Base-by-base conservation (phyloP, 2,888 invertebrate species). In the Ormia ochracea region DNA sequence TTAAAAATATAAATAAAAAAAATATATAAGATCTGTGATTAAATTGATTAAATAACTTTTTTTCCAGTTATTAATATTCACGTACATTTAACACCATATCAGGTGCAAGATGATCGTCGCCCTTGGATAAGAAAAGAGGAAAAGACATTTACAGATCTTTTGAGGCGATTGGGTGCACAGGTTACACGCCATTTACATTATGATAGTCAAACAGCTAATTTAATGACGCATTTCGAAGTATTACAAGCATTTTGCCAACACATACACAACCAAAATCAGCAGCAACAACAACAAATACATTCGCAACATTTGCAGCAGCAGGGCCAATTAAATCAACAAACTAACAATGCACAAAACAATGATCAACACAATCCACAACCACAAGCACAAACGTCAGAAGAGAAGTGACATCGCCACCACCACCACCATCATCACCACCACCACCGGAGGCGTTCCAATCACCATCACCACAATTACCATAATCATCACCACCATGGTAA, bases 71-170 rank as follows among this genome's bases (percentile, higher is more conserved):
- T 96, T 84, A 91, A 92, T 82, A 91, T 96, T 66, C 93, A 92
- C 86, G 92, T 96, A 41, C 96, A 97, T 90, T 95, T 97, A 72
- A 95, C 96, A 45, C 96, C 96, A n/a, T 97, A 97, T 90, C 97
- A 97, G 90, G 93, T 96, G 68, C 91, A 92, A 82, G 96, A 96
- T 87, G 92, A 93, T 78, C 91, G 93, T 28, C 91, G 96, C 69
- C 94, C 95, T 7, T 96, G 96, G 96, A 95, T 97, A 86, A 93
- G 94, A 12, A 92, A 93, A 82, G 96, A 97, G 89, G 96, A 97
- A 88, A 93, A 92, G 84, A 90, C 91, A 0, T 97, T 97, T 90
- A 93, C 93, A 1, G 91, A 93, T 26, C 90, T 92, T 82, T 91
- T 97, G 56, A 90, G 91, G 83, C 91, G 92, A 83, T 89, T 94